Evolutionary conservation across 2,888 invertebrate genomes (phyloP).

Genomic region (Ferrisia virgata): DNA sequence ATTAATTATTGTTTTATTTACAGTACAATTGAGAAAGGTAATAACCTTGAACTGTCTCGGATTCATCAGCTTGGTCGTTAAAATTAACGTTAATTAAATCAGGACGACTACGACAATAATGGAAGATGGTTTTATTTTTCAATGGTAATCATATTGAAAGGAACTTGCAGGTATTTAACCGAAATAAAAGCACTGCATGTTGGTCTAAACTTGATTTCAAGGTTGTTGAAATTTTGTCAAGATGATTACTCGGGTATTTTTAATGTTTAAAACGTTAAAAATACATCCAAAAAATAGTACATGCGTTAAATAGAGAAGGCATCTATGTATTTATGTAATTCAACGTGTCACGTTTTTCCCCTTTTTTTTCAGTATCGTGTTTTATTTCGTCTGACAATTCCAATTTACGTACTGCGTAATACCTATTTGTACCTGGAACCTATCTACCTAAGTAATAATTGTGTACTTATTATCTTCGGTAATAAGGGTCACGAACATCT

Average conservation of each 20-base stretch:
- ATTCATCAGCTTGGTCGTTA: neutral
- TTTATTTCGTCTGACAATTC: neutral
- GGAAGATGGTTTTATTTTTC: neutral
- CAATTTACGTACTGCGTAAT: too few species aligned
- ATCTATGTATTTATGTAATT: too few species aligned
- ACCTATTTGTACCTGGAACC: neutral
- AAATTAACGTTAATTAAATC: constrained; percentile 32
- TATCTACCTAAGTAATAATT: neutral
- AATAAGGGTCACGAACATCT: constrained; percentile 20
- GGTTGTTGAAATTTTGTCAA: constrained; percentile 4
- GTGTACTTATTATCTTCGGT: neutral
- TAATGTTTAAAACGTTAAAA: neutral
- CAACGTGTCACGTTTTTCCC: neutral
- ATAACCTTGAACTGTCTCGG: constrained; percentile 6
- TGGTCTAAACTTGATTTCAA: constrained; percentile 13
- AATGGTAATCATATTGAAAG: neutral
- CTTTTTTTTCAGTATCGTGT: neutral
- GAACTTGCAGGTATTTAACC: neutral
- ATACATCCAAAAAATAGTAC: neutral
- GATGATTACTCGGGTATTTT: neutral
- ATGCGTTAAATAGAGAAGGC: too few species aligned
- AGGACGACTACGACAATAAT: neutral
- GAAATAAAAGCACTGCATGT: neutral
- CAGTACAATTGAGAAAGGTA: neutral
- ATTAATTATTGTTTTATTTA: constrained; percentile 19